A percentile compares a stretch with the other conserved stretches of the same genome.
Evolutionary conservation across 1,140 invertebrate species (phyloP).

Genomic region (Brachystomella parvula): DNA sequence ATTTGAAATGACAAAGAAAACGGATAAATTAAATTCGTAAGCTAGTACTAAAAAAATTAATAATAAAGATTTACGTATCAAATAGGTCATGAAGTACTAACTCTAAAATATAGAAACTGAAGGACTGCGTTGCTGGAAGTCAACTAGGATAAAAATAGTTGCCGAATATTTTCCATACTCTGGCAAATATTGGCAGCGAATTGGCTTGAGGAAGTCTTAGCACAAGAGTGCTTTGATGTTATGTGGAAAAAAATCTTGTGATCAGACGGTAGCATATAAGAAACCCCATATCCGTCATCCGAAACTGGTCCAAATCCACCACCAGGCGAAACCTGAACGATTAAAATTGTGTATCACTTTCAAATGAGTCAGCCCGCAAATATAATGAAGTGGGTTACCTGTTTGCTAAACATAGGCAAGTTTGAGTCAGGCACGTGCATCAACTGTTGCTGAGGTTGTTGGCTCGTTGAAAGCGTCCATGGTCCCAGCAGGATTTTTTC

Average conservation of each 20-base stretch:
- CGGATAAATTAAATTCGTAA: neutral
- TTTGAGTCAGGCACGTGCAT: slow-evolving; percentile 45
- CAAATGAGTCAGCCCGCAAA: no score
- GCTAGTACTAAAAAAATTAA: neutral
- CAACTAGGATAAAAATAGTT: slow-evolving; percentile 23
- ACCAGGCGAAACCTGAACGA: slow-evolving; percentile 43
- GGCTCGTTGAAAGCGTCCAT: slow-evolving; percentile 50
- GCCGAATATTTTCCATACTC: slow-evolving; percentile 44
- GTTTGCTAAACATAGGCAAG: slow-evolving; percentile 41
- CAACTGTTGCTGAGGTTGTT: slow-evolving; percentile 50
- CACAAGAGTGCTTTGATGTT: slow-evolving; percentile 45
- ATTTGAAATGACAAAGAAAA: neutral
- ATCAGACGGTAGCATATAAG: slow-evolving; percentile 50
- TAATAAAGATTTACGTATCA: neutral
- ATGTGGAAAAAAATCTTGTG: slow-evolving; percentile 50
- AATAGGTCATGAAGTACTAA: neutral
- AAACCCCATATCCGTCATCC: slow-evolving; percentile 50
- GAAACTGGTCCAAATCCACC: slow-evolving; percentile 52
- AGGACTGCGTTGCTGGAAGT: neutral
- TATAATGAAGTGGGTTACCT: neutral
- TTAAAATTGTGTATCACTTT: no score
- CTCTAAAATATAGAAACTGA: no score
- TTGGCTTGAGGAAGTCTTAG: slow-evolving; percentile 42
- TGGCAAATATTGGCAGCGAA: slow-evolving; percentile 46
- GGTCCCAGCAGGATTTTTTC: slow-evolving; percentile 46